Conservation (phyloP, 1,140 invertebrate species). For the Drosophila bocki region DNA sequence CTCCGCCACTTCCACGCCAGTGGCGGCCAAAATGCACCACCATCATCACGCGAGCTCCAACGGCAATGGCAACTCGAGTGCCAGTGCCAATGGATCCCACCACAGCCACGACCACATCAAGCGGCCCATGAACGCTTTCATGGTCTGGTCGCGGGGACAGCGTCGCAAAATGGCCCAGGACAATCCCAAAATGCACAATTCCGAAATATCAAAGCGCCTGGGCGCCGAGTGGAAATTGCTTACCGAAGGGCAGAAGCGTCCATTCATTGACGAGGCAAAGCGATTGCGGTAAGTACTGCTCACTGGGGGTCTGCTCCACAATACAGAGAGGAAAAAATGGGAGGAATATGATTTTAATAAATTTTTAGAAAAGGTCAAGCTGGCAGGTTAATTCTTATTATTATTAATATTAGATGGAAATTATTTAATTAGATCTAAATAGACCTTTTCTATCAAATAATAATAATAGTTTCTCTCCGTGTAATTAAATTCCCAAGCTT, state of each 20-base stretch:
- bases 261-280: constrained; percentile 99
- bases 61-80: constrained; percentile 7
- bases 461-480: constrained; percentile 3
- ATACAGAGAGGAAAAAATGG: constrained; percentile 2
- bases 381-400: not conserved
- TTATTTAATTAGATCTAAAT: not conserved
- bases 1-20: constrained; percentile 36
- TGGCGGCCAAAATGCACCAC: constrained; percentile 48
- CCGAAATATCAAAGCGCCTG: constrained; percentile 95
- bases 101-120: constrained; percentile 91
- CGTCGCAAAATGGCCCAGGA: constrained; percentile 98
- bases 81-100: constrained; percentile 46
- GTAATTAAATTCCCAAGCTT: constrained; percentile 2
- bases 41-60: constrained; percentile 46
- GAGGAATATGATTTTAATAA: not conserved
- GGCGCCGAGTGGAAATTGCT: constrained; percentile 96
- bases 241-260: constrained; percentile 94
- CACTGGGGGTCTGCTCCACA: constrained; percentile 10
- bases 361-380: not conserved
- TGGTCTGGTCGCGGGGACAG: constrained; percentile 96
- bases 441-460: too few relatives aligned
- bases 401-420: not conserved
- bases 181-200: constrained; percentile 99
- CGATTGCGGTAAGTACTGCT: constrained; percentile 91
- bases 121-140: constrained; percentile 96